phyloP scores from a whole-genome alignment of 2,797 vertebrate species.

The Argyrosomus regius region DNA sequence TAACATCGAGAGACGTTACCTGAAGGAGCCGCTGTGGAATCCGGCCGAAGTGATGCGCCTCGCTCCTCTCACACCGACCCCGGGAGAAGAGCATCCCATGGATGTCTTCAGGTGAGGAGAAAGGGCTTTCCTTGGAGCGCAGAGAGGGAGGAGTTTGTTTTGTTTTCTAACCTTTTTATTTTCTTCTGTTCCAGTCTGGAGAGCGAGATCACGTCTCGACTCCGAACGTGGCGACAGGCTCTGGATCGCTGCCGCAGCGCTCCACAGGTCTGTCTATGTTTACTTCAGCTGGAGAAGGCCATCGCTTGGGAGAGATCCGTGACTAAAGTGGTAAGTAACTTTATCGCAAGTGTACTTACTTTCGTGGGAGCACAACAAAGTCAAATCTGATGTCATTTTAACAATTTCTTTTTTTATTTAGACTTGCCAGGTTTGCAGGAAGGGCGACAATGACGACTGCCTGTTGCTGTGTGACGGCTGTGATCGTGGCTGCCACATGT shows the following conservation, averaged over 20 bases:
- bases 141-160: neutral
- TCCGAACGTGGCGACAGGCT: conserved; percentile 94
- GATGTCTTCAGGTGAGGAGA: conserved; percentile 81
- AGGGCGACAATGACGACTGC: conserved; percentile 95
- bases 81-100: conserved; percentile 83
- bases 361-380: neutral
- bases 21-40: conserved; percentile 95
- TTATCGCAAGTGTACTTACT: neutral
- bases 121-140: neutral
- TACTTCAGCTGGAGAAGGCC: conserved; percentile 93
- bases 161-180: too few relatives aligned
- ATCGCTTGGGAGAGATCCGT: conserved; percentile 97
- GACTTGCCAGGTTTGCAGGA: conserved; percentile 95
- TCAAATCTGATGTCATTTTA: neutral
- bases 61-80: conserved; percentile 82
- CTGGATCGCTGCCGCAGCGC: conserved; percentile 93
- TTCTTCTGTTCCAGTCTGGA: conserved; percentile 78
- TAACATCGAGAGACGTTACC: conserved; percentile 94
- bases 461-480: conserved; percentile 95
- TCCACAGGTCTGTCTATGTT: conserved; percentile 92
- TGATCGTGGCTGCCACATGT: conserved; percentile 97
- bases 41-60: conserved; percentile 92
- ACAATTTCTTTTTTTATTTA: conserved; percentile 57
- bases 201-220: conserved; percentile 93
- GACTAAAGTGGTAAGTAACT: conserved; percentile 91